A percentile compares a stretch with the other conserved stretches of the same genome.
Evolutionary conservation across 1,140 invertebrate genomes (phyloP).

Genomic region (Myzus persicae): DNA sequence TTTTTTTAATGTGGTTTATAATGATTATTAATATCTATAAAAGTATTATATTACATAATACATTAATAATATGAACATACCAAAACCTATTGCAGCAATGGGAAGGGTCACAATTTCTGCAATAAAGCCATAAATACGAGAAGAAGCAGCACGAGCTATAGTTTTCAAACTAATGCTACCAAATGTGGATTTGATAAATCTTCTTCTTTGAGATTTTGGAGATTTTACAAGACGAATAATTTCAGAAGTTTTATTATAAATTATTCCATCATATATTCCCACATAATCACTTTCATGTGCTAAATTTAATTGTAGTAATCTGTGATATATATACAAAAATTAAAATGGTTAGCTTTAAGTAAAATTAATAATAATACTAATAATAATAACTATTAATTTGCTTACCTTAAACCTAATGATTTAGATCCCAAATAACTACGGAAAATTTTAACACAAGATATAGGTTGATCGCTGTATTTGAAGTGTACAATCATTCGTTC

Average conservation of each 20-base stretch:
- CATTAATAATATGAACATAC: constrained; percentile 69
- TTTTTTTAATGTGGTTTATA: background rate
- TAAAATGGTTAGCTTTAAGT: background rate
- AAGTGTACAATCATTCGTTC: constrained; percentile 94
- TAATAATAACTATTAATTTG: background rate
- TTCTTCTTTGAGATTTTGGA: constrained; percentile 76
- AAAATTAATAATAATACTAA: background rate
- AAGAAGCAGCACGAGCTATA: constrained; percentile 89
- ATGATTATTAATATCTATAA: no score
- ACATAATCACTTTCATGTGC: constrained; percentile 93
- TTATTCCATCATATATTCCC: constrained; percentile 89
- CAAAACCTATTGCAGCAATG: constrained; percentile 86
- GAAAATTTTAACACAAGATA: constrained; percentile 98
- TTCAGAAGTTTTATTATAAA: constrained; percentile 82
- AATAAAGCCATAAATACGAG: constrained; percentile 93
- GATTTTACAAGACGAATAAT: constrained; percentile 67
- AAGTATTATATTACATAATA: background rate
- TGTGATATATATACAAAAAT: constrained; percentile 61
- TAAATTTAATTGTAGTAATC: constrained; percentile 91
- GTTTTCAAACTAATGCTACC: constrained; percentile 89
- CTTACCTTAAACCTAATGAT: constrained; percentile 81
- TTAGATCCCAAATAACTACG: constrained; percentile 83
- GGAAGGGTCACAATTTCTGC: constrained; percentile 96
- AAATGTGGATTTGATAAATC: constrained; percentile 76
- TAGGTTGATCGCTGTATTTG: constrained; percentile 94